phyloP scores from a whole-genome alignment of 1,140 invertebrate genomes.

The Caerostris extrusa region DNA sequence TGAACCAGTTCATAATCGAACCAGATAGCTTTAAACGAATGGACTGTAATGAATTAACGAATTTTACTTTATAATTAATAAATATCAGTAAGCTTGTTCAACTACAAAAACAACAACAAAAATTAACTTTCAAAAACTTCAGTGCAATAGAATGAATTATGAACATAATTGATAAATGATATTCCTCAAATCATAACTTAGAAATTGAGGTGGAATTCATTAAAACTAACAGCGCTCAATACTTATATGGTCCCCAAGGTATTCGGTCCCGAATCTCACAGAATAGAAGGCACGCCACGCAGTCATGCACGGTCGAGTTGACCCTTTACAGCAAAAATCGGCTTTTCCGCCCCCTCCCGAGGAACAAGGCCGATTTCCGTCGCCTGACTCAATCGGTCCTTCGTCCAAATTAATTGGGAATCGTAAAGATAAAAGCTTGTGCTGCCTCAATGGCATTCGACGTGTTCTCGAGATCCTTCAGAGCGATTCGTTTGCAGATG shows the following conservation, averaged over 20 bases:
- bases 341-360: neutral
- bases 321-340: slow-evolving; percentile 22
- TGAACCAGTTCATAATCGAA: too few relatives aligned
- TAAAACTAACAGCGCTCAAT: neutral
- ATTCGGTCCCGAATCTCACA: neutral
- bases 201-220: too few relatives aligned
- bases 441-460: neutral
- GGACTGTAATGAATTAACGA: too few relatives aligned
- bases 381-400: slow-evolving; percentile 18
- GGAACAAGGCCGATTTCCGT: slow-evolving; percentile 31
- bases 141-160: too few relatives aligned
- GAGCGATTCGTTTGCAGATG: neutral
- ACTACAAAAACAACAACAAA: too few relatives aligned
- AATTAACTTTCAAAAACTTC: too few relatives aligned
- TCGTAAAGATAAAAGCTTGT: slow-evolving; percentile 25
- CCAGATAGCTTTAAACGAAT: too few relatives aligned
- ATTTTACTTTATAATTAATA: too few relatives aligned
- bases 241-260: neutral
- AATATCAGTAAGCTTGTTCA: too few relatives aligned
- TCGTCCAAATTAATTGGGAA: slow-evolving; percentile 22
- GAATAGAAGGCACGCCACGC: neutral
- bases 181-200: too few relatives aligned
- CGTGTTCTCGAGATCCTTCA: neutral
- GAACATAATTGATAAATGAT: too few relatives aligned
- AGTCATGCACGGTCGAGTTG: neutral